phyloP scores from a whole-genome alignment of 2,888 invertebrate species.

The Hydroisotoma schaefferi region DNA sequence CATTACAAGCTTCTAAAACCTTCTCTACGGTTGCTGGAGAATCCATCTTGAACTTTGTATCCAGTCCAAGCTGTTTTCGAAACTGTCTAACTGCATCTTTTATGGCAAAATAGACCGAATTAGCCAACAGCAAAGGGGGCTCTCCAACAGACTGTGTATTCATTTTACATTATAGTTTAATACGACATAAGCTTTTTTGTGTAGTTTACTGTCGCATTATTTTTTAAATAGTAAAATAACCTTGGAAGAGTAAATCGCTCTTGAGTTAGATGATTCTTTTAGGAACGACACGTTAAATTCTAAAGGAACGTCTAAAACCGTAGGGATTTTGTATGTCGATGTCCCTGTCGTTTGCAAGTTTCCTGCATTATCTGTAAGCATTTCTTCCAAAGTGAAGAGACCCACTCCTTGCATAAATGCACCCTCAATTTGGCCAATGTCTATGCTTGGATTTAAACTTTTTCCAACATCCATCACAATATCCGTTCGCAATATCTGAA shows the following conservation, averaged over 20 bases:
- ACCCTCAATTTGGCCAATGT: slow-evolving; percentile 72
- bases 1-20: slow-evolving; percentile 24
- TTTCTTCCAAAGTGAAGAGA: slow-evolving; percentile 83
- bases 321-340: slow-evolving; percentile 90
- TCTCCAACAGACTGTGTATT: slow-evolving; percentile 20
- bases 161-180: neutral
- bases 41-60: slow-evolving; percentile 27
- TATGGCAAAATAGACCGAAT: slow-evolving; percentile 30
- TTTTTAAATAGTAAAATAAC: slow-evolving; percentile 54
- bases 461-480: slow-evolving; percentile 96
- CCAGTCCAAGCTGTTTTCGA: slow-evolving; percentile 24
- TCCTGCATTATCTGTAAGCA: slow-evolving; percentile 77
- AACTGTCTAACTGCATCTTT: slow-evolving; percentile 29
- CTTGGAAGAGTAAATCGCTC: slow-evolving; percentile 93
- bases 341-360: slow-evolving; percentile 80
- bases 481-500: slow-evolving; percentile 70
- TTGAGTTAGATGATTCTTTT: slow-evolving; percentile 80
- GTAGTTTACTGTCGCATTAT: neutral
- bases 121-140: slow-evolving; percentile 26
- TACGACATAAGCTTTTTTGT: neutral
- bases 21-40: slow-evolving; percentile 33
- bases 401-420: slow-evolving; percentile 93
- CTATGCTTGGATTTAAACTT: slow-evolving; percentile 93
- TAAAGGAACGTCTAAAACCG: slow-evolving; percentile 83
- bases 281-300: slow-evolving; percentile 89